Base-by-base conservation (phyloP, 2,888 invertebrate species). In the Polia nebulosa region DNA sequence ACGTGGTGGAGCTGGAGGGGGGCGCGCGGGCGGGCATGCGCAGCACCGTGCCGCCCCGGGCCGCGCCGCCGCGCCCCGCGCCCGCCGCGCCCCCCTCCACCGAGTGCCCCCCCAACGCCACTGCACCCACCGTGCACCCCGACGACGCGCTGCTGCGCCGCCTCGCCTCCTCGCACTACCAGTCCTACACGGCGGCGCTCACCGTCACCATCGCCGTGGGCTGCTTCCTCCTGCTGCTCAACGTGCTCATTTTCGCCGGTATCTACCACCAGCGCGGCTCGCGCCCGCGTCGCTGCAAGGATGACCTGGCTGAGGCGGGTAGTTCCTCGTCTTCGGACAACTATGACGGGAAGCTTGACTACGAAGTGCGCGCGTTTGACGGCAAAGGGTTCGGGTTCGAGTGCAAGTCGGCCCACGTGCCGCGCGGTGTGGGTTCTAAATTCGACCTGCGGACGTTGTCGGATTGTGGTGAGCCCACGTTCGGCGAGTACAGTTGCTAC, bases 191-290 rank as follows among this genome's bases (percentile, higher is more conserved):
- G 8, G 98, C 98, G 0, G 98, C 98, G 0, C 94, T 99, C 22
- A 98, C 98, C 9, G 98, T 98, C 34, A 98, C 98, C 0, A 98
- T 98, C 76, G 98, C 97, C 1, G 98, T 98, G 11, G 98, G 98
- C 1, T 98, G 98, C 85, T 98, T 98, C 81, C 96, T 98, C 9
- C 95, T 98, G 11, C 95, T 98, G 34, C 96, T 98, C 32, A 98
- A 98, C 88, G 97, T 98, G 15, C 96, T 98, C 29, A 98, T 99
- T 82, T 98, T 98, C 86, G 98, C 98, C 52, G 98, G 98, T 2
- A 98, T 98, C 74, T 98, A 98, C 88, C 98, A 98, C 86, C 98
- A 98, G 90, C 96, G 98, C 1, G 98, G 98, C 83, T 96, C 96
- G 77, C 96, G 96, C 57, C 97, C 97, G 74, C 97, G 97, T 61